These are phyloP conservation scores for Octomys mimax DNA, from an alignment of 2,797 vertebrate species.

Conservation along the genomic window DNA sequence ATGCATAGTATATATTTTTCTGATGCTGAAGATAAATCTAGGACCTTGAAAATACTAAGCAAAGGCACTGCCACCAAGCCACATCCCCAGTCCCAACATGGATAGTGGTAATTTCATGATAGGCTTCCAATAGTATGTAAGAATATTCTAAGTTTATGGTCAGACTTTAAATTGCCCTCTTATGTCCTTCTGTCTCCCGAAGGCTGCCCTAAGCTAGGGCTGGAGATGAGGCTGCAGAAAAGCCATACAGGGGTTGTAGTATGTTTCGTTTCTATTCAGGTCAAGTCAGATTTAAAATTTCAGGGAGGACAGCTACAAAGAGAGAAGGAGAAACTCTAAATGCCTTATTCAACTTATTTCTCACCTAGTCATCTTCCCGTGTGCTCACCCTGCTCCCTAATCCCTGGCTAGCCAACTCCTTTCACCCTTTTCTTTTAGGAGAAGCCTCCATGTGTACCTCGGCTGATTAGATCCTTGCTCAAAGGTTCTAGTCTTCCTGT, in stretches of 20 bases:
- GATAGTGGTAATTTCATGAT: neutral
- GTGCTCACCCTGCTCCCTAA: neutral
- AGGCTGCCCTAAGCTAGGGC: neutral
- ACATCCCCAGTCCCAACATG: neutral
- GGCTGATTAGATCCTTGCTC: neutral
- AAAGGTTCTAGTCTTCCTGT: neutral
- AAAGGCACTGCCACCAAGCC: neutral
- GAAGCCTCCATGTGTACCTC: neutral
- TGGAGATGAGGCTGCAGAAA: neutral
- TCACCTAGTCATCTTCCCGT: neutral
- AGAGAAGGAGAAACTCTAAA: neutral
- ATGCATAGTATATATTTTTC: neutral
- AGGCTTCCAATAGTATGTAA: neutral
- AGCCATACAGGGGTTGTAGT: neutral
- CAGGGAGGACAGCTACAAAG: neutral
- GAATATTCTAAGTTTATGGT: neutral
- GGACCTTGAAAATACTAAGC: neutral
- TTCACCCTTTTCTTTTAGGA: neutral
- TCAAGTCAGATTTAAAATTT: conserved; percentile 19
- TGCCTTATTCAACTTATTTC: neutral
- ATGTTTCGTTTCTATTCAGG: neutral
- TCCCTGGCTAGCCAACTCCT: neutral
- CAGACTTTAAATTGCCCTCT: neutral
- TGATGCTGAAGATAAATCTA: neutral
- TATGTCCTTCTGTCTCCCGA: neutral